Base-by-base conservation (phyloP, 1,140 invertebrate species). In the Samia ricini region DNA sequence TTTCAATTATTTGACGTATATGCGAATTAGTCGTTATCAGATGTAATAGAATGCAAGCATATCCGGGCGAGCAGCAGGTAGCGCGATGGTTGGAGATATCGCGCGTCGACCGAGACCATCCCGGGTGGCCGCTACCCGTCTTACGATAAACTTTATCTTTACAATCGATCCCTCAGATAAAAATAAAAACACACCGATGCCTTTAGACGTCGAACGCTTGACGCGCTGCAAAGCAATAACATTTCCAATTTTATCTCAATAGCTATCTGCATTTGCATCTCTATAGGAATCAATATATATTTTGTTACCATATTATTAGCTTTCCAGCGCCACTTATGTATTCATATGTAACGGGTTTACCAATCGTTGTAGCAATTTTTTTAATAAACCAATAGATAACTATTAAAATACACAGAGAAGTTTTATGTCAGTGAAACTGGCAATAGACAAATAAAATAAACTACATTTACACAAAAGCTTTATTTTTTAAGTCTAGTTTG, bases 51-150 rank as follows among this genome's bases (percentile, higher is more conserved):
- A 88, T 81, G 81, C 78, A 65, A 74, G 69, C 61, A 66, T 66
- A 69, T 70, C 71, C 66, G 76, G 64, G 69, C 71, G 67, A 59
- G 49, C 5, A 52, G 20, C 57, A 63, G 36, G 61, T 62, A 63
- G 58, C 69, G 66, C 52, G 65, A 66, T 36, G 64, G 59, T 42
- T 57, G 54, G 48, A 50, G 65, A 63, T 63, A 63, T 42, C 12
- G 20, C 64, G 68, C 61, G 66, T 50, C 55, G 22, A 56, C 23
- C 52, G 66, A 42, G n/a, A 2, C 33, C 33, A 15, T 42, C 33
- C 73, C 81, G 84, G 84, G 87, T 89, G 87, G 87, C 73, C 87
- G 84, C 87, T 89, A 86, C 87, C 85, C 79, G 87, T 89, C 87
- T 89, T 89, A 87, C 87, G 81, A 85, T 80, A 79, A 81, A 84